These are phyloP conservation scores for Trichonephila inaurata DNA, from an alignment of 1,140 invertebrate species.

Conservation along the genomic window DNA sequence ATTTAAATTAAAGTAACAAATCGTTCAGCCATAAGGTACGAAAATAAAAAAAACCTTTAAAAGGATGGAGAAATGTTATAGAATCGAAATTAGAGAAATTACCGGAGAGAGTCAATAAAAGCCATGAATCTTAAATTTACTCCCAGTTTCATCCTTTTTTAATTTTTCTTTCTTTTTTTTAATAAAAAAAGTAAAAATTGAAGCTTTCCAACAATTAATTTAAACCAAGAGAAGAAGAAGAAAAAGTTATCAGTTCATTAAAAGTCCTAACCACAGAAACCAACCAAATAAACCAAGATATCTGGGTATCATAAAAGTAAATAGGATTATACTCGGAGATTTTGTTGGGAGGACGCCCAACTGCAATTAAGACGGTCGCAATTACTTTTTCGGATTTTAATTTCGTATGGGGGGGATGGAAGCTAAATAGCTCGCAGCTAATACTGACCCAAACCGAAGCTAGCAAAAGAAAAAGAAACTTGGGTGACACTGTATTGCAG, in stretches of 20 bases:
- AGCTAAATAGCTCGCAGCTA: slow-evolving; percentile 49
- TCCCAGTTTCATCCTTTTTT: not conserved
- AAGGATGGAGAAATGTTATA: slow-evolving; percentile 26
- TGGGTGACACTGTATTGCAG: not conserved
- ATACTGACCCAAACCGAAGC: slow-evolving; percentile 1
- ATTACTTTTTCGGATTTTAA: slow-evolving; percentile 65
- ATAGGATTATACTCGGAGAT: slow-evolving; percentile 34
- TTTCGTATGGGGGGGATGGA: not conserved
- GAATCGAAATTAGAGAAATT: slow-evolving; percentile 49
- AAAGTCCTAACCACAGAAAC: slow-evolving; percentile 29
- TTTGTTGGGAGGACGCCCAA: not conserved
- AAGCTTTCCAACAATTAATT: slow-evolving; percentile 37
- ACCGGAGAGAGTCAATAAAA: slow-evolving; percentile 48
- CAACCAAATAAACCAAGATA: slow-evolving; percentile 28
- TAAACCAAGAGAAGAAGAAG: not conserved
- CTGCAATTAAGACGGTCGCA: slow-evolving; percentile 41
- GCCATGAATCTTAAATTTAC: slow-evolving; percentile 50
- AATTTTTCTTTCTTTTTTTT: not conserved
- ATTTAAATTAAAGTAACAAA: slow-evolving; percentile 61
- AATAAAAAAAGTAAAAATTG: not conserved
- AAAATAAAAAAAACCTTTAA: slow-evolving; percentile 2
- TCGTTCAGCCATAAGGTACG: not conserved
- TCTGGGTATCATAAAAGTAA: slow-evolving; percentile 39
- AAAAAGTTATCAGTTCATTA: slow-evolving; percentile 55
- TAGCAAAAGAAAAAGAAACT: not conserved